These are phyloP conservation scores for Sycophila sp. DNA, from an alignment of 1,140 invertebrate species.

Conservation along the genomic window DNA sequence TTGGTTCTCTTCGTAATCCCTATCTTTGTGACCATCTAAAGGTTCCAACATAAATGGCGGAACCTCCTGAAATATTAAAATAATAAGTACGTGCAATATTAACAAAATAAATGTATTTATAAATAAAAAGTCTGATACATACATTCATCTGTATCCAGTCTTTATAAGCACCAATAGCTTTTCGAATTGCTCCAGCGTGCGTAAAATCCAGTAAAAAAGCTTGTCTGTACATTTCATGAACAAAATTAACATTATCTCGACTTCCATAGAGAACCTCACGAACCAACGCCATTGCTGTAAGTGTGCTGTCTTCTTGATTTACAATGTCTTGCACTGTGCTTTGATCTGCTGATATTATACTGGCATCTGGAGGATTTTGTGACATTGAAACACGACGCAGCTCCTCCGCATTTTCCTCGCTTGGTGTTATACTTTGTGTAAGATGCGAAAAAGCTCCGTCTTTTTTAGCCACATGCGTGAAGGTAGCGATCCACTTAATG, in stretches of 20 bases:
- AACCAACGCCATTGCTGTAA: slow-evolving; percentile 72
- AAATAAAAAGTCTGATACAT: slow-evolving; percentile 43
- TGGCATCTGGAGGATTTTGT: slow-evolving; percentile 54
- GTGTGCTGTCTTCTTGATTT: slow-evolving; percentile 56
- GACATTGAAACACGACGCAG: slow-evolving; percentile 59
- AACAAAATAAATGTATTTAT: background rate
- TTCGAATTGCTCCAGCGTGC: slow-evolving; percentile 86
- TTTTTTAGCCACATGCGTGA: slow-evolving; percentile 79
- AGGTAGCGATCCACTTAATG: slow-evolving; percentile 90
- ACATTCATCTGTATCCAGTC: slow-evolving; percentile 95
- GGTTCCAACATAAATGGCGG: slow-evolving; percentile 90
- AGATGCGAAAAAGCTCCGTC: slow-evolving; percentile 63
- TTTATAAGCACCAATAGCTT: slow-evolving; percentile 93
- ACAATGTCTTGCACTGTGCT: slow-evolving; percentile 52
- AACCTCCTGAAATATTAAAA: slow-evolving; percentile 72
- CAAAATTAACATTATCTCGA: slow-evolving; percentile 93
- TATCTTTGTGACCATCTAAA: slow-evolving; percentile 68
- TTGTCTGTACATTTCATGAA: slow-evolving; percentile 93
- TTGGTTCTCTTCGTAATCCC: slow-evolving; percentile 52
- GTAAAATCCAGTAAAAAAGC: slow-evolving; percentile 91
- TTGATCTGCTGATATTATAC: slow-evolving; percentile 56
- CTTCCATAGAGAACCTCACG: slow-evolving; percentile 88
- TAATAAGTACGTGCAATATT: slow-evolving; percentile 4
- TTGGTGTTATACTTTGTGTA: slow-evolving; percentile 56
- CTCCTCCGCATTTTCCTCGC: slow-evolving; percentile 56